A percentile compares a stretch with the other conserved stretches of the same genome.
These are phyloP conservation scores for Lasioglossum malachurum DNA, from an alignment of 2,888 invertebrate genomes.

Conservation along the genomic window DNA sequence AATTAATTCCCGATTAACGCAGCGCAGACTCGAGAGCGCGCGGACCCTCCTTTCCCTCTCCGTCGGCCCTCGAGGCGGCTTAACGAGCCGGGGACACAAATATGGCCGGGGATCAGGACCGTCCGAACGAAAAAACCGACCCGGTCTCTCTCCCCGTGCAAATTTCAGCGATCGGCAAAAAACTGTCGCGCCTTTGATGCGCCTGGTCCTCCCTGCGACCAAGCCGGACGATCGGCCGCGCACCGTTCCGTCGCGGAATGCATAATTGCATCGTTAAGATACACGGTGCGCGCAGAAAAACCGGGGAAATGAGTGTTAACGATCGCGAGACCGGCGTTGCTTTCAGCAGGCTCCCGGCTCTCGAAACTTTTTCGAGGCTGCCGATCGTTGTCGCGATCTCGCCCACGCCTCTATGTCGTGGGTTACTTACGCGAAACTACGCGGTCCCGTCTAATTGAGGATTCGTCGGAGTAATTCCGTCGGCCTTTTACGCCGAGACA, in stretches of 20 bases:
- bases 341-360: not conserved
- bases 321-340: slow-evolving; percentile 32
- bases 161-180: slow-evolving; percentile 39
- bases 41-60: slow-evolving; percentile 6
- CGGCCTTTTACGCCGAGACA: slow-evolving; percentile 70
- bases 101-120: slow-evolving; percentile 39
- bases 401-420: not conserved
- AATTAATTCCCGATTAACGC: slow-evolving; percentile 84
- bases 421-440: slow-evolving; percentile 70
- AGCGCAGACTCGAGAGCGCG: slow-evolving; percentile 23
- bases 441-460: slow-evolving; percentile 74
- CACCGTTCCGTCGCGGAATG: slow-evolving; percentile 43
- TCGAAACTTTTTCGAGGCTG: not conserved
- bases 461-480: slow-evolving; percentile 79
- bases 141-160: slow-evolving; percentile 12
- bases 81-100: slow-evolving; percentile 58
- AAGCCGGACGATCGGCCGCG: slow-evolving; percentile 26
- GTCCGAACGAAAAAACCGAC: not conserved
- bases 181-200: slow-evolving; percentile 42
- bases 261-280: slow-evolving; percentile 60
- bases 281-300: not conserved
- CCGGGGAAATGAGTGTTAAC: not conserved
- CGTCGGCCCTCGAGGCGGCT: slow-evolving; percentile 11
- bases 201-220: slow-evolving; percentile 30
- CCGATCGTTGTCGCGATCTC: not conserved